Evolutionary conservation across 2,888 invertebrate genomes (phyloP), one percentile per base, ranked within the genome.

Genomic region (Volucella bombylans): DNA sequence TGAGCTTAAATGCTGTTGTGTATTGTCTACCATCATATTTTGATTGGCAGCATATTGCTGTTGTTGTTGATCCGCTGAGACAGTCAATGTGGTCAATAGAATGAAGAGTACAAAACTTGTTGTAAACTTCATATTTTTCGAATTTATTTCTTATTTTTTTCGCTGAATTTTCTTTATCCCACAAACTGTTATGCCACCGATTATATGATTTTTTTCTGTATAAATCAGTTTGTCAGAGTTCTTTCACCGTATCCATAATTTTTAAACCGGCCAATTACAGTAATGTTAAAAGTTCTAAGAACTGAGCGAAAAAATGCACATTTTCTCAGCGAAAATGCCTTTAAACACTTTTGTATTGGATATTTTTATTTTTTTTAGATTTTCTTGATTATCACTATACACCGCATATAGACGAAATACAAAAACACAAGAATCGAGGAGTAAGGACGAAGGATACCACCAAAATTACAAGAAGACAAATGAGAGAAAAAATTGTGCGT

Each of bases 1-100:
- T 11, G 85, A 72, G 43, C 77, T 81, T 18, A 85, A 41, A 43
- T 85, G 85, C 45, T 82, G 82, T n/a, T 85, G 85, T 57, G 80
- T 62, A n/a, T 72, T 81, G 57, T 80, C 81, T 6, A 77, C 85
- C 85, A 85, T 81, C 85, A 85, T 85, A 18, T 81, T 85, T 52
- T 83, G 83, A 80, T 83, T 83, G 81, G 85, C 85, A 68, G 85
- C 85, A 62, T 85, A 85, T 38, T 85, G 85, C 65, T 85, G 81
- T 67, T 80, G 81, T 47, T 85, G 76, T 67, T 85, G 85, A 72
- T 85, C 85, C 45, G 85, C 85, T 64, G 85, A 85, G 8, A 76
- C 85, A 15, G 85, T 59, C 64, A 85, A 67, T 2, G 76, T 76
- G 50, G 72, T 81, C 85, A 85, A 68, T 57, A 85, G 41, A 45